Evolutionary conservation across 2,888 invertebrate species (phyloP), one percentile per base, ranked within the genome.

Genomic region (Galerucella pusilla): DNA sequence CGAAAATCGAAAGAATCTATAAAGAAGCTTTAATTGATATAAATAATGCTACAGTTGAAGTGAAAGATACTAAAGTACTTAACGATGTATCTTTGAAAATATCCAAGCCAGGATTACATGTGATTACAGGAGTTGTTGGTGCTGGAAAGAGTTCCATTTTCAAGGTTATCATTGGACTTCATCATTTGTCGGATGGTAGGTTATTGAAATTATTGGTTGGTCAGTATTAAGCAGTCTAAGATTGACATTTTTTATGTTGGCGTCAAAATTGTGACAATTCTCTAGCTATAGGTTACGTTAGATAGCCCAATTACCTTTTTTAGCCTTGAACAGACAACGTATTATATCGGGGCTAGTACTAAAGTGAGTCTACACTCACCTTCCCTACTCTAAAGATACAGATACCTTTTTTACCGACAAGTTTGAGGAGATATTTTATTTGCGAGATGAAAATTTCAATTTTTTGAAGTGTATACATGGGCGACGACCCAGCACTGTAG

Each of bases 81-180:
- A 84, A 84, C 70, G 83, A 88, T 71, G 80, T 90, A 6, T 87
- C 85, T 11, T 76, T 90, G 28, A 84, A 84, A 25, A 83, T 90
- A 2, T 78, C 83, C 0, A 87, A 88, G 12, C 69, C 77, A 1
- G 83, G 88, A 59, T 78, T 90, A 9, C 86, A 88, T 57, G 90
- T 90, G 0, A 84, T 93, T n/a, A 90, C 92, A 49, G 93, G 93
- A 14, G 88, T 90, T 1, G 91, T 93, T 2, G 93, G 93, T 25
- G 87, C 90, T 7, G 93, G 93, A 61, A 93, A 93, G 79, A 87
- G 88, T 0, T 85, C 88, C 0, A 63, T 89, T 1, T 76, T 89
- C 1, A 85, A 88, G 74, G 71, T 87, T 2, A 76, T 89, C n/a
- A 76, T 89, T 46, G 85, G 83, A 10, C 88, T 89, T 74, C 80